Evolutionary conservation across 2,888 invertebrate species (phyloP).

Genomic region (Orthosia gothica): DNA sequence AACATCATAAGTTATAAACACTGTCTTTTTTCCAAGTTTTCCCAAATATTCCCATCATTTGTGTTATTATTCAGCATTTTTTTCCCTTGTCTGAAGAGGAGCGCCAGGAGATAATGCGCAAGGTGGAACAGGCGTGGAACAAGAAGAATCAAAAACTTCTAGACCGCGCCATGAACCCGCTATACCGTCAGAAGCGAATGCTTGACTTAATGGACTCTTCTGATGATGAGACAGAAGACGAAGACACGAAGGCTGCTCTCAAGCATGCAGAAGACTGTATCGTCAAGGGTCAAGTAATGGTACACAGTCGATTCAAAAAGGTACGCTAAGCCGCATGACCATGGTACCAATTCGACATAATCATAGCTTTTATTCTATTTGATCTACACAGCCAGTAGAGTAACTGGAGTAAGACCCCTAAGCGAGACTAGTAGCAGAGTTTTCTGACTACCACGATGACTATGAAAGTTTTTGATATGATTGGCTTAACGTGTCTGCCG

Average conservation of each 20-base stretch:
- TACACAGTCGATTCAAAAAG: slow-evolving; percentile 75
- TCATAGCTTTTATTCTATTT: too few relatives aligned
- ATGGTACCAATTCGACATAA: neutral
- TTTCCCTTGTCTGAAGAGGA: slow-evolving; percentile 90
- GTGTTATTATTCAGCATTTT: slow-evolving; percentile 6
- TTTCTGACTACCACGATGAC: too few relatives aligned
- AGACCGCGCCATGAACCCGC: slow-evolving; percentile 79
- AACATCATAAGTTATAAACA: neutral
- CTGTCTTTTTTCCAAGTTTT: neutral
- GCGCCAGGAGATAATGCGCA: slow-evolving; percentile 93
- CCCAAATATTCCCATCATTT: neutral
- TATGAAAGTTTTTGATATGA: too few relatives aligned
- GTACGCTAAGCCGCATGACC: slow-evolving; percentile 61
- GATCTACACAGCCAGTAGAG: too few relatives aligned
- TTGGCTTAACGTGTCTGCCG: too few relatives aligned
- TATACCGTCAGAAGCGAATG: slow-evolving; percentile 75
- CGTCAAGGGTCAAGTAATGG: slow-evolving; percentile 82
- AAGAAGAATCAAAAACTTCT: slow-evolving; percentile 90
- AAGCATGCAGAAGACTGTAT: slow-evolving; percentile 95
- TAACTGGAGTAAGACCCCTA: too few relatives aligned
- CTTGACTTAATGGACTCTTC: slow-evolving; percentile 76
- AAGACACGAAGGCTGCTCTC: slow-evolving; percentile 81
- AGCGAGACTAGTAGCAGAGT: too few relatives aligned
- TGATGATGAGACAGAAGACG: slow-evolving; percentile 85
- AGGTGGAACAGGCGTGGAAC: slow-evolving; percentile 95